Base-by-base conservation (phyloP, 2,797 vertebrate genomes). In the Balearica regulorum region DNA sequence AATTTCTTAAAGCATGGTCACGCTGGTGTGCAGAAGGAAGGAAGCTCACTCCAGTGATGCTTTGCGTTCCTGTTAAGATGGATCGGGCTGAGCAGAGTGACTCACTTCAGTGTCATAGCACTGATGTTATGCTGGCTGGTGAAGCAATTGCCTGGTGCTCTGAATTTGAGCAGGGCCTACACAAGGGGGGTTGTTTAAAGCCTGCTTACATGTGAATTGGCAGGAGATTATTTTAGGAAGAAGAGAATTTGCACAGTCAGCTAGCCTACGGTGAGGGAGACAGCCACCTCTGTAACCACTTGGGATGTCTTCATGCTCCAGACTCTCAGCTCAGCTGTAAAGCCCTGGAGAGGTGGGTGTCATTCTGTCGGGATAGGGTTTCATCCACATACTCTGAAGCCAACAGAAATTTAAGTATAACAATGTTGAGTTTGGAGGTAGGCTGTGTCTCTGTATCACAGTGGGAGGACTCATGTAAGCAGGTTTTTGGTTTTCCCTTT, bases 201-300 rank as follows among this genome's bases (percentile, higher is more conserved):
- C 28, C 54, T 57, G 25, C 81, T 75, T 54, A 18, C 2, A 1
- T 71, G n/a, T 28, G 60, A 73, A 89, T 64, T 55, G 61, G 39
- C 48, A 53, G 53, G 71, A 73, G 81, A n/a, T 89, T 61, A 31
- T 89, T 90, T 72, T 82, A 54, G 76, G 46, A 77, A 85, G 77
- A 61, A 28, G 58, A 53, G 77, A 73, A 80, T 90, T 90, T 87
- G 73, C 41, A 28, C 53, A n/a, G 68, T 77, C 81, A 72, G 25
- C 83, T 41, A 35, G 49, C 25, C 65, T 46, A 11, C 0, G 3
- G 21, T 24, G 48, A 51, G 51, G 39, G 33, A 79, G 49, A 17
- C 6, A 10, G n/a, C 44, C 19, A 2, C 44, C 41, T 66, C 80
- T 64, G 61, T 48, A 44, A 31, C 55, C 26, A 2, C 26, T 41